Base-by-base conservation (phyloP, 2,888 invertebrate species). In the Ametastegia equiseti region DNA sequence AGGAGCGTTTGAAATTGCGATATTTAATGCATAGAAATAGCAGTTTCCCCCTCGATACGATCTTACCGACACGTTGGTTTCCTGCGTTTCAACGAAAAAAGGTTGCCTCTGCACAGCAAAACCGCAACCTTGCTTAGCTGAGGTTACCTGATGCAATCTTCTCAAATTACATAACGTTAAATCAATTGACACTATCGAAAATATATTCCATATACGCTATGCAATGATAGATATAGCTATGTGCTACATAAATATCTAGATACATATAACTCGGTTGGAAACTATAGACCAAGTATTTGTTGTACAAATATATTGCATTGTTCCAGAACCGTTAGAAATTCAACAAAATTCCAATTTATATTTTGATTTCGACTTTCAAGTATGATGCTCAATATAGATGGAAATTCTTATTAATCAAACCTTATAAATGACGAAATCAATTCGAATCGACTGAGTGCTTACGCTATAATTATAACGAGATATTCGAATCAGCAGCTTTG, bases 161-260 rank as follows among this genome's bases (percentile, higher is more conserved):
- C 45, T 30, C 11, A 47, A 15, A 71, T 47, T 71, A 47, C 47
- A 71, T 15, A 7, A n/a, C 30, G 15, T 2, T 30, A n/a, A 71
- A 30, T 71, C 15, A 71, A 45, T 71, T 15, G 27, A 47, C 27
- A 27, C 7, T 15, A 47, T 15, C 47, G 27, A 71, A 47, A 30
- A 47, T 45, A 13, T 71, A 15, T 71, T 71, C 71, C 45, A 39
- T 19, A 23, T 67, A 39, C 67, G 39, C 19, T 67, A 23, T 67
- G 67, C 5, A 15, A 60, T 15, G 27, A 27, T 6, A 42, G 42
- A 42, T 9, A 15, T 27, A 23, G 23, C 23, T 54, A 23, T 23
- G 23, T 60, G 7, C 19, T n/a, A 36, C 39, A 23, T 19, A 39
- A 67, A 13, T 42, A 42, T 11, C 19, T 65, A 19, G 3, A 2